phyloP scores from a whole-genome alignment of 2,113 vertebrate species.

The Sander lucioperca region DNA sequence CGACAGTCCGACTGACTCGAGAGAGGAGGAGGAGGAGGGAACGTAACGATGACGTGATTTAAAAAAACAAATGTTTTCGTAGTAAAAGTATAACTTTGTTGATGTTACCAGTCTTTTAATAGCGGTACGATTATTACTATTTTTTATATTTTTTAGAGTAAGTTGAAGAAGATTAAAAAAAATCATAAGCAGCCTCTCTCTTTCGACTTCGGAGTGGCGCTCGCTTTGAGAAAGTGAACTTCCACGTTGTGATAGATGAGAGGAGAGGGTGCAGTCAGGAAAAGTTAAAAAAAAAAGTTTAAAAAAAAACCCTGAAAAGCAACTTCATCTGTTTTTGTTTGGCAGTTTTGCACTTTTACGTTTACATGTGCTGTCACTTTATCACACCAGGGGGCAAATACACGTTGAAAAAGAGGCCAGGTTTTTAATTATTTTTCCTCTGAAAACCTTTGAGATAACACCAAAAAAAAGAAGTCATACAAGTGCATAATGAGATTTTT shows the following conservation, averaged over 20 bases:
- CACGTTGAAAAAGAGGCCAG: not conserved
- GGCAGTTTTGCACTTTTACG: conserved; percentile 71
- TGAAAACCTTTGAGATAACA: conserved; percentile 30
- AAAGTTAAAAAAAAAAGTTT: not conserved
- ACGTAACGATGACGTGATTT: conserved; percentile 51
- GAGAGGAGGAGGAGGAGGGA: conserved; percentile 36
- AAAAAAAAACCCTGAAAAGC: conserved; percentile 25
- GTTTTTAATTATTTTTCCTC: conserved; percentile 3
- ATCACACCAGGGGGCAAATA: not conserved
- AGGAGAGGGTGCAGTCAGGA: conserved; percentile 37
- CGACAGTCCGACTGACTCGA: conserved; percentile 8
- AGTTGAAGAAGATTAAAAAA: conserved; percentile 39
- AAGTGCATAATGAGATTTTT: conserved; percentile 52
- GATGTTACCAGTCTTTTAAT: conserved; percentile 81
- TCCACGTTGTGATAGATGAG: conserved; percentile 41
- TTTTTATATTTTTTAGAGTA: conserved; percentile 85
- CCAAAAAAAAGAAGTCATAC: conserved; percentile 39
- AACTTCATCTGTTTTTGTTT: conserved; percentile 50
- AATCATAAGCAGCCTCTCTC: conserved; percentile 40
- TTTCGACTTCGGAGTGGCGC: conserved; percentile 38
- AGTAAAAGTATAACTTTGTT: conserved; percentile 80
- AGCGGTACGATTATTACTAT: conserved; percentile 79
- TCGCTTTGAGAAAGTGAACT: conserved; percentile 62
- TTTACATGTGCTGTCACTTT: conserved; percentile 68
- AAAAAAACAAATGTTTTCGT: conserved; percentile 58